Base-by-base conservation (phyloP, 2,797 vertebrate species). In the Lindbergichthys nudifrons region DNA sequence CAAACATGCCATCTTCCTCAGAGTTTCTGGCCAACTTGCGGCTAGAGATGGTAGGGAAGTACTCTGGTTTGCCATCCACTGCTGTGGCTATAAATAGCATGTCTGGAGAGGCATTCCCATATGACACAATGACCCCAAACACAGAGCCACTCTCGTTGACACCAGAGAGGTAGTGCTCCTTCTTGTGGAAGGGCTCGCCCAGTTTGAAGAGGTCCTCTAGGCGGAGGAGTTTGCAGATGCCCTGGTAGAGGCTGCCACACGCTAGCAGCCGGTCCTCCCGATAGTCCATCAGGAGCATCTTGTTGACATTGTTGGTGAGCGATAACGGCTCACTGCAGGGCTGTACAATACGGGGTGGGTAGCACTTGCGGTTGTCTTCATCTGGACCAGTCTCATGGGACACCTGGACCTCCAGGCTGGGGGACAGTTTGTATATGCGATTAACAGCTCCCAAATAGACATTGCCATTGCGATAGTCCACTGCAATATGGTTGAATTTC, bases 21-120 rank as follows among this genome's bases (percentile, higher is more conserved):
- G 97, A 98, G 92, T 99, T 99, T 86, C 96, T 97, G 67, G 97
- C 96, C 84, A 99, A 91, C 90, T 97, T 98, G 43, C 98, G 94
- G 87, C 98, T 99, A 57, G 98, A 99, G 87, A 99, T 99, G 52
- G 98, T 99, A 21, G 98, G 98, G 89, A 99, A 99, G 85, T 99
- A 99, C 80, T 99, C 98, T 0, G 97, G 98, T 69, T 99, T 98
- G 72, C 98, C 98, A 0, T 99, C 98, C 75, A 99, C 98, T 0
- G 98, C 97, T 0, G 98, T 99, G 83, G 98, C 98, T 11, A 99
- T 96, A 84, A 99, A 99, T 52, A 99, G 91, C 90, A 97, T 98
- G 88, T 99, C 97, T 0, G 97, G 96, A 84, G 97, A 95, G 54
- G 92, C 87, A 72, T 97, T 96, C 71, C 94, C 95, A 75, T 98